Conservation (phyloP, 2,113 vertebrate species). For the Urocynchramus pylzowi region DNA sequence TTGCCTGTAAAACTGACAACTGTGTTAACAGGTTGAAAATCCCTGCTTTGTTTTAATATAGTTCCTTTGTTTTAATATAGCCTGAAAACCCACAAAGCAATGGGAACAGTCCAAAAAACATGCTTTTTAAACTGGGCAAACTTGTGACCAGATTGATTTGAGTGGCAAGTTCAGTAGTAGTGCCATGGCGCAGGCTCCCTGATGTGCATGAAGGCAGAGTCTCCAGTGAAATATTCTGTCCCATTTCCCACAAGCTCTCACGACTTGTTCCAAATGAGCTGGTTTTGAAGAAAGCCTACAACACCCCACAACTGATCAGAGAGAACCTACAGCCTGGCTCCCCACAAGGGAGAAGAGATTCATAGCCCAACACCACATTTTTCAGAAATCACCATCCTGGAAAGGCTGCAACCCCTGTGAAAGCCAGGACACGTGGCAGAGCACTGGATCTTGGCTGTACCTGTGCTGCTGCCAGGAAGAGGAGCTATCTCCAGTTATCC, state of each 20-base stretch:
- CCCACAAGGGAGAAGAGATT: not conserved
- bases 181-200: not conserved
- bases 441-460: accelerated
- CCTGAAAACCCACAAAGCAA: not conserved
- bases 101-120: not conserved
- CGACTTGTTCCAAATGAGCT: accelerated
- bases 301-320: accelerated
- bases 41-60: not conserved
- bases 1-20: not conserved
- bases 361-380: not conserved
- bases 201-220: not conserved
- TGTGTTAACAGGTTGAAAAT: not conserved
- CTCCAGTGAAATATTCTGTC: not conserved
- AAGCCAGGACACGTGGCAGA: not conserved
- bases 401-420: not conserved
- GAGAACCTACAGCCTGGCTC: not conserved
- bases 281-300: not conserved
- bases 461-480: not conserved
- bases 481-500: not conserved
- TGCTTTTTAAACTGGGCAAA: not conserved
- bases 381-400: not conserved
- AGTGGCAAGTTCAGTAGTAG: not conserved
- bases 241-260: not conserved
- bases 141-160: not conserved
- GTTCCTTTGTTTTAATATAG: not conserved